A percentile compares a stretch with the other conserved stretches of the same genome.
These are phyloP conservation scores for Tursiops truncatus DNA, from an alignment of 2,113 vertebrate genomes.

Conservation along the genomic window DNA sequence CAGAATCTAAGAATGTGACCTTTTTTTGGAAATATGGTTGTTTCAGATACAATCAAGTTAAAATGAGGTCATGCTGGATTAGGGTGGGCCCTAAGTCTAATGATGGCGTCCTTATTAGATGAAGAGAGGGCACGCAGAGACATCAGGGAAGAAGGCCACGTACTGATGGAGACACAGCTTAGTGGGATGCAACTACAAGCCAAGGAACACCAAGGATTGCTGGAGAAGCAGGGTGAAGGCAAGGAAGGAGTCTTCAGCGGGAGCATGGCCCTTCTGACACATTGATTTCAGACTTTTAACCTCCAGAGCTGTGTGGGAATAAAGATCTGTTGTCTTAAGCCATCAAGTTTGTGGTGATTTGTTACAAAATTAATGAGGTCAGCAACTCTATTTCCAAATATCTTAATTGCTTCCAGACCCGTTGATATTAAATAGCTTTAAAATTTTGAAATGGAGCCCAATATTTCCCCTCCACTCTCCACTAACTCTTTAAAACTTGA, in stretches of 20 bases:
- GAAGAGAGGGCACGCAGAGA: background rate
- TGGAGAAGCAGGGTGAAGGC: background rate
- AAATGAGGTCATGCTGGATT: background rate
- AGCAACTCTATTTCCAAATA: background rate
- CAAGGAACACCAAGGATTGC: background rate
- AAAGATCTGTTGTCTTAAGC: background rate
- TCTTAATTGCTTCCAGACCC: background rate
- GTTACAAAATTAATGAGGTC: background rate
- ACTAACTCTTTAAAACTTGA: background rate
- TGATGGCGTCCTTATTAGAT: background rate
- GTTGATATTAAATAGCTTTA: background rate
- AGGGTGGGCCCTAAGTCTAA: background rate
- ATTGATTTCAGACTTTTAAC: background rate
- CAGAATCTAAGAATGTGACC: background rate
- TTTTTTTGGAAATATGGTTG: background rate
- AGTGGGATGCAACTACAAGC: background rate
- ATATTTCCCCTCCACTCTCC: background rate
- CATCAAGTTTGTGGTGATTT: background rate
- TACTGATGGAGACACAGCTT: background rate
- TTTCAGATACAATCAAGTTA: background rate
- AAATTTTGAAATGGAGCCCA: background rate
- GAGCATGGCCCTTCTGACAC: background rate
- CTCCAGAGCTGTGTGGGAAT: background rate
- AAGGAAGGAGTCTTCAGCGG: background rate
- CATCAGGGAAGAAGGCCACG: background rate